Evolutionary conservation across 2,797 vertebrate species (phyloP), one percentile per base, ranked within the genome.

Genomic region (Ficedula albicollis): DNA sequence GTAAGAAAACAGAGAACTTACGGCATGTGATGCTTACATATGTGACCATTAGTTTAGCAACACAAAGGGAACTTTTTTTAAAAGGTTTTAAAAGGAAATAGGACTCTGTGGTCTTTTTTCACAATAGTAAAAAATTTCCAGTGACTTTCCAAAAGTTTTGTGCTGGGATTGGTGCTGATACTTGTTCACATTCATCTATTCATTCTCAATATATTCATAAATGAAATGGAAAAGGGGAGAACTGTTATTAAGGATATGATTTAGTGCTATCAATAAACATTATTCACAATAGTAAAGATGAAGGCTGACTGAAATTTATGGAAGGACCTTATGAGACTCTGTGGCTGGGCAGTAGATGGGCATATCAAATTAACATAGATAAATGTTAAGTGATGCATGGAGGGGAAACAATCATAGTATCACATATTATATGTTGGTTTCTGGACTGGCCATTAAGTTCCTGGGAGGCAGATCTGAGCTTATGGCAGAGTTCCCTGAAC

Each of bases 201-300:
- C 60, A 74, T 89, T 89, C 84, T 93, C 32, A 48, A 62, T 74
- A 70, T 90, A 90, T 63, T 87, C 60, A 89, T 87, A 93, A 92
- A 90, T 89, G 55, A 93, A 78, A 60, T 87, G 52, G 87, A 77
- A 94, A 89, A 70, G 30, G 39, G 38, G 10, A 1, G 7, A 92
- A 76, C 58, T 84, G 55, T 88, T 95, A 46, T 70, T 87, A 87
- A 87, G 56, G 23, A 16, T 48, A 39, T 63, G 63, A 88, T 74
- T 87, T 96, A 93, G 59, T 44, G 44, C 72, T 49, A 85, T 89
- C 81, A 92, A 56, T 54, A 95, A 87, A 84, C 2, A 22, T 87
- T 93, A 84, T 67, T 94, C 67, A 79, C 73, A 79, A 63, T 10
- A 76, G 32, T 83, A 82, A 93, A 89, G 72, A 94, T 77, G 81